phyloP scores from a whole-genome alignment of 2,113 vertebrate species.

The Spermophilus dauricus region DNA sequence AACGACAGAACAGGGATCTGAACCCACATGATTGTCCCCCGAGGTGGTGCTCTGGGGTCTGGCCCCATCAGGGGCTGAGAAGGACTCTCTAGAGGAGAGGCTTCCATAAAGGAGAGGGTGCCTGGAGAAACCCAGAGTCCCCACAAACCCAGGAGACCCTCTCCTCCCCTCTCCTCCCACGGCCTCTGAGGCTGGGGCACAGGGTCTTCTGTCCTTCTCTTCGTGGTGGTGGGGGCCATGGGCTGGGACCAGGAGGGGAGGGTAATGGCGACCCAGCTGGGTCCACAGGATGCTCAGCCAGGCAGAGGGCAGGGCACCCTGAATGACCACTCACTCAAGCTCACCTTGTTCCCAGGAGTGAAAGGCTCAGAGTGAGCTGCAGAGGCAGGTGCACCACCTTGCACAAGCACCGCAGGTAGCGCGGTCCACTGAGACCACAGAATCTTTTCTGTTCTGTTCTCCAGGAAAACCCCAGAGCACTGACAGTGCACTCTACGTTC shows the following conservation, averaged over 20 bases:
- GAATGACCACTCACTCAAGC: not conserved
- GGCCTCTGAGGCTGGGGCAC: not conserved
- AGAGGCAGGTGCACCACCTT: not conserved
- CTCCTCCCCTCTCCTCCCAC: no score
- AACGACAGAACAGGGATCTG: rapidly evolving
- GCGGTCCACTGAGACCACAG: not conserved
- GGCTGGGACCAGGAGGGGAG: not conserved
- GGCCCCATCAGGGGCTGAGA: not conserved
- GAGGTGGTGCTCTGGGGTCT: not conserved
- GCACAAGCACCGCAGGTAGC: not conserved
- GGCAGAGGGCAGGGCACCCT: not conserved
- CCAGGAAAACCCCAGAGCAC: not conserved
- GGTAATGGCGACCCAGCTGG: rapidly evolving
- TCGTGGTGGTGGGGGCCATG: not conserved
- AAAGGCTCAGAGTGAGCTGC: not conserved
- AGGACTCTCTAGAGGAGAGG: not conserved
- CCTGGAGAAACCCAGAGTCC: not conserved
- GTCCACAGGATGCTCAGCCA: no score
- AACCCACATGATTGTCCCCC: not conserved
- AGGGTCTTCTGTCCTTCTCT: not conserved
- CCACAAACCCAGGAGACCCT: not conserved
- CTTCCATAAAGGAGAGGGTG: not conserved
- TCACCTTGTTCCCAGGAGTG: not conserved
- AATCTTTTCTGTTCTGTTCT: not conserved
- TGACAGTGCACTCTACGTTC: rapidly evolving